These are phyloP conservation scores for Alauda arvensis DNA, from an alignment of 2,797 vertebrate genomes.

Conservation along the genomic window DNA sequence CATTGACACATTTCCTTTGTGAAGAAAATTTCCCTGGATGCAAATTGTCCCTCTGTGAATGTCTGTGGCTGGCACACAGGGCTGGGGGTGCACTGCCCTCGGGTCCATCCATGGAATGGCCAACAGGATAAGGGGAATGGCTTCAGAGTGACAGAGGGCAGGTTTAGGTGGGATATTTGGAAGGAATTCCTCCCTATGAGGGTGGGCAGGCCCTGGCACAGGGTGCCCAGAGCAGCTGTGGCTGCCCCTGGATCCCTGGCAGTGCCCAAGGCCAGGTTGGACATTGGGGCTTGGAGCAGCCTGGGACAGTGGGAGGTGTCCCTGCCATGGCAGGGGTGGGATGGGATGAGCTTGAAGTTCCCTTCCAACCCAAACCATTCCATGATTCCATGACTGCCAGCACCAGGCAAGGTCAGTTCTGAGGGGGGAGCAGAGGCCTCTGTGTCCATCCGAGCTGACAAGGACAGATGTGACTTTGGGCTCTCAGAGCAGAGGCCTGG, in stretches of 20 bases:
- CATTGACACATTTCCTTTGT: neutral
- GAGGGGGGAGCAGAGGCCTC: neutral
- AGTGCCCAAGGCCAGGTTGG: neutral
- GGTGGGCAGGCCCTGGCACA: neutral
- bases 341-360: neutral
- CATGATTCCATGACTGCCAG: neutral
- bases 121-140: neutral
- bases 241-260: neutral
- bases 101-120: neutral
- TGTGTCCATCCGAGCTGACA: rapidly evolving
- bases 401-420: neutral
- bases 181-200: rapidly evolving
- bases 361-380: neutral
- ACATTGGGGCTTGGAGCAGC: neutral
- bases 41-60: neutral
- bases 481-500: neutral
- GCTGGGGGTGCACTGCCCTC: neutral
- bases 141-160: neutral
- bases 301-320: neutral
- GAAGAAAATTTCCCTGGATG: neutral
- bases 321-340: neutral
- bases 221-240: neutral
- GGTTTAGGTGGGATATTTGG: neutral
- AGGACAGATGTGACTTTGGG: neutral
- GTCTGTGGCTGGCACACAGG: neutral